Evolutionary conservation across 2,888 invertebrate species (phyloP), one percentile per base, ranked within the genome.

Genomic region (Coleophora flavipennella): DNA sequence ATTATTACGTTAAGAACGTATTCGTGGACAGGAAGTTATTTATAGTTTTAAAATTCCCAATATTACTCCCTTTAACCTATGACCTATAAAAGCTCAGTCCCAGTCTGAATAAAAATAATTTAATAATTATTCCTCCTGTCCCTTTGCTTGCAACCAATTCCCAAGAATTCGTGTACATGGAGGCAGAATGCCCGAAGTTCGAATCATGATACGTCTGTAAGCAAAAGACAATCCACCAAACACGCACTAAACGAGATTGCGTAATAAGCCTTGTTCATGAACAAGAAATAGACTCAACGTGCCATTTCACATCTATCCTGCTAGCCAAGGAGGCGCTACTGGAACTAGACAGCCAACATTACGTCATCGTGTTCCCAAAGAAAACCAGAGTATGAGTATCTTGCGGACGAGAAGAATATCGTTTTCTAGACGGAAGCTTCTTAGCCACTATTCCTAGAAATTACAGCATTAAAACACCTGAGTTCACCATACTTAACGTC

Each of bases 31-130:
- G n/a, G n/a, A n/a, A n/a, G n/a, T n/a, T n/a, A n/a, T n/a, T n/a
- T n/a, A n/a, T 2, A 13, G 36, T 0, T 48, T 48, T 49, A 49
- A 53, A 10, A 31, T 6, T 6, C n/a, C 40, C 1, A 14, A 29
- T 27, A 27, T 6, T 27, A 9, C 6, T 6, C 9, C 6, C 6
- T 6, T 27, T 9, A 6, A 8, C 27, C 6, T 27, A 27, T 27
- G 27, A 27, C 9, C 9, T 8, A n/a, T 27, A 27, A 8, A 27
- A 27, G 27, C 9, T 27, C 6, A 8, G 27, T 27, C 27, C 27
- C 9, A 8, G 6, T 8, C 27, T 9, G 9, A 27, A 27, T 9
- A 27, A 27, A 27, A 27, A 27, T n/a, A 27, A 9, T 9, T 6
- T 33, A 8, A 54, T 28, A 36, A 13, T 13, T 9, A 14, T 36